These are phyloP conservation scores for Cheilosia urbana DNA, from an alignment of 2,888 invertebrate species.

Conservation along the genomic window DNA sequence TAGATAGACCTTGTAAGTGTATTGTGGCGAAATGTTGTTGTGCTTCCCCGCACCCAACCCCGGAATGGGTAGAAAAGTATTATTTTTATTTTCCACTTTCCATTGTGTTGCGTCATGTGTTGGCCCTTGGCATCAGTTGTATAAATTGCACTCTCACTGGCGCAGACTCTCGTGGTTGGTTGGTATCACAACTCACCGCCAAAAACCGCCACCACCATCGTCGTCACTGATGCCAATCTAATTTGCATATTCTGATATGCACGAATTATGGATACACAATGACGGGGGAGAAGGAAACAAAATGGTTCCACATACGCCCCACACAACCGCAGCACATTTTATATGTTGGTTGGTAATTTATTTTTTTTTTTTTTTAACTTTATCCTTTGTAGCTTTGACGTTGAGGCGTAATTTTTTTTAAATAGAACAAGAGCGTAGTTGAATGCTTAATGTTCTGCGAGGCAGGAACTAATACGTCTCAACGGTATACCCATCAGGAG, in stretches of 20 bases:
- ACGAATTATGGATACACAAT: constrained; percentile 70
- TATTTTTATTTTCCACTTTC: constrained; percentile 63
- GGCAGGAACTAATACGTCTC: constrained; percentile 38
- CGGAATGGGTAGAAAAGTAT: constrained; percentile 19
- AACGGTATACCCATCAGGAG: not conserved
- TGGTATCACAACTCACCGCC: constrained; percentile 24
- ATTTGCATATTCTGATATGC: constrained; percentile 73
- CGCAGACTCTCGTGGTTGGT: not conserved
- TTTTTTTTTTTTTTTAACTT: constrained; percentile 3
- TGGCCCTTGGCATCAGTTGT: constrained; percentile 63
- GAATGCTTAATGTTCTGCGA: constrained; percentile 32
- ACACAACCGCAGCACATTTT: constrained; percentile 8
- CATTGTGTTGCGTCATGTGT: constrained; percentile 22
- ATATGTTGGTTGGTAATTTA: constrained; percentile 33
- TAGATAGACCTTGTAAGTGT: constrained; percentile 43
- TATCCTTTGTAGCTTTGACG: constrained; percentile 49
- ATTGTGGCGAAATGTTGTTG: constrained; percentile 45
- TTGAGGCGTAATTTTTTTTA: constrained; percentile 1
- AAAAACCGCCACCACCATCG: constrained; percentile 41
- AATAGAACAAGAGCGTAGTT: constrained; percentile 6
- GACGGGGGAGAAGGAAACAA: constrained; percentile 24
- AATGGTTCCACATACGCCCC: constrained; percentile 65
- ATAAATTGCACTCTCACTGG: constrained; percentile 58
- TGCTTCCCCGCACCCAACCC: constrained; percentile 16
- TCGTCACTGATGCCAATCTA: constrained; percentile 72